Conservation (phyloP, 2,797 vertebrate species). For the Pagetopsis macropterus region DNA sequence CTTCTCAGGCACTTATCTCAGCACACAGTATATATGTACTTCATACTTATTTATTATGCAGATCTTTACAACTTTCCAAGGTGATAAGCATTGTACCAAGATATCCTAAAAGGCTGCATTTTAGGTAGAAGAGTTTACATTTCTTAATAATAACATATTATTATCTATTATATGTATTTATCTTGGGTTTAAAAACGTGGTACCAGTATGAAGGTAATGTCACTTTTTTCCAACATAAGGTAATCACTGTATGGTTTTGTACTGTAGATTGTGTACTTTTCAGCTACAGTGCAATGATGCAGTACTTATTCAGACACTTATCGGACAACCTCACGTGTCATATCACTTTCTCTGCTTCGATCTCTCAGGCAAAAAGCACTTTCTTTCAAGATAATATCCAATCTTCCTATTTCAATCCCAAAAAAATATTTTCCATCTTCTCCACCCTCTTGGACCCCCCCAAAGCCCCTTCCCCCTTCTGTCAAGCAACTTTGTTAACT, state of each 20-base stretch:
- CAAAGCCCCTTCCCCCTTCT: too few species aligned
- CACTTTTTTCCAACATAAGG: neutral
- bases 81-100: neutral
- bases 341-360: neutral
- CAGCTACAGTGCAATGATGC: neutral
- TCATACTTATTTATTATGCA: constrained; percentile 1
- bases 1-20: neutral
- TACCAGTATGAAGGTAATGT: neutral
- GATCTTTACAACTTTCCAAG: neutral
- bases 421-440: too few species aligned
- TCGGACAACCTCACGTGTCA: constrained; percentile 1
- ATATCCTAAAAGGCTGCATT: neutral
- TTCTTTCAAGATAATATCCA: too few species aligned
- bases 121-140: neutral
- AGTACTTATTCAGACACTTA: constrained; percentile 3
- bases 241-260: neutral
- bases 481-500: too few species aligned
- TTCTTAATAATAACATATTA: neutral
- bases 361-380: too few species aligned
- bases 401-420: too few species aligned
- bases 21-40: too few species aligned
- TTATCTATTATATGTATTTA: constrained; percentile 5
- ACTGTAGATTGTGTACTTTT: neutral
- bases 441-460: too few species aligned
- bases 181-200: neutral